Percentiles rank a stretch among this genome's conserved stretches.
Evolutionary conservation across 2,888 invertebrate species (phyloP).

Genomic region (Aleiodes leptofemur): DNA sequence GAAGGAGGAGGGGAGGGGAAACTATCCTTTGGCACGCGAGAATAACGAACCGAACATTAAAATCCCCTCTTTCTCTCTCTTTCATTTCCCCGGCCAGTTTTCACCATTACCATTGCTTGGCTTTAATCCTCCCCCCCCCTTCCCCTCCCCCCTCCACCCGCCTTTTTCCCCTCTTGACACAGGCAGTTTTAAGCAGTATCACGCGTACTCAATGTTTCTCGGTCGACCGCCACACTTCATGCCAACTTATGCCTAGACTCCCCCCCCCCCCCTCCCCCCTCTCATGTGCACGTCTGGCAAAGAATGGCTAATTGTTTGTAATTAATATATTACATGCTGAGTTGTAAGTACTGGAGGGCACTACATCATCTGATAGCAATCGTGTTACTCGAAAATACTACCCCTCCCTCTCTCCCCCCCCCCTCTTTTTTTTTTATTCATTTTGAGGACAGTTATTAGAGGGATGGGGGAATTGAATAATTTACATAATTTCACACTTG

Average conservation of each 20-base stretch:
- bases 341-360: constrained; percentile 49
- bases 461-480: too few relatives aligned
- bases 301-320: constrained; percentile 71
- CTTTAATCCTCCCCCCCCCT: constrained; percentile 45
- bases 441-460: too few relatives aligned
- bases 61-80: constrained; percentile 25
- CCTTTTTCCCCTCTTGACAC: constrained; percentile 31
- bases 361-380: constrained; percentile 66
- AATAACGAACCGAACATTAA: constrained; percentile 68
- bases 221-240: constrained; percentile 11
- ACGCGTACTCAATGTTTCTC: neutral
- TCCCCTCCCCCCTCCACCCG: constrained; percentile 1
- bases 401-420: too few relatives aligned
- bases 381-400: constrained; percentile 45
- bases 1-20: constrained; percentile 61
- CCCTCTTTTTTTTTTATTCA: too few relatives aligned
- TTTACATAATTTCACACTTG: neutral
- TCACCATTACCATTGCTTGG: constrained; percentile 2
- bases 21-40: constrained; percentile 70
- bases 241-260: constrained; percentile 12
- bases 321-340: constrained; percentile 71
- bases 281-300: constrained; percentile 52
- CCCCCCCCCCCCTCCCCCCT: neutral
- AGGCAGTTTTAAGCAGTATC: neutral
- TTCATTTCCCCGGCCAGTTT: constrained; percentile 6